Evolutionary conservation across 2,888 invertebrate genomes (phyloP).

Genomic region (Drosophila prolongata): DNA sequence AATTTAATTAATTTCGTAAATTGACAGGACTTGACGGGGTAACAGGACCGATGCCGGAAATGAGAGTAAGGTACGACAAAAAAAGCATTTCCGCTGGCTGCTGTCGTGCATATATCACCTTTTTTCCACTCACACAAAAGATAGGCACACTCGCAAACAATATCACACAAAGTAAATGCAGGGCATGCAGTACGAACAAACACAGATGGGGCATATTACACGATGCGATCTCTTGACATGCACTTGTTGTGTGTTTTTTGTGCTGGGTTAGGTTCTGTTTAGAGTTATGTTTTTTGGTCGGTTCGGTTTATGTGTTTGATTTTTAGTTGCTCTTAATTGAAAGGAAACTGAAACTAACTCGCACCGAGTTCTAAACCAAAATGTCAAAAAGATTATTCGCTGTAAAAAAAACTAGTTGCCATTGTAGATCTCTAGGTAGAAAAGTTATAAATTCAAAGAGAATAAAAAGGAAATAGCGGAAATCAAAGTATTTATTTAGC

Average conservation of each 20-base stretch:
- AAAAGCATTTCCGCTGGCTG: constrained; percentile 40
- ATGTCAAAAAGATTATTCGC: constrained; percentile 25
- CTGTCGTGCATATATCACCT: constrained; percentile 18
- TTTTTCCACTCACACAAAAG: constrained; percentile 2
- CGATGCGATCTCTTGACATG: constrained; percentile 39
- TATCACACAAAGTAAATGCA: background rate
- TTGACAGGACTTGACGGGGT: constrained; percentile 60
- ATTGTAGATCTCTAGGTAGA: constrained; percentile 33
- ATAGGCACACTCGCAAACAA: constrained; percentile 12
- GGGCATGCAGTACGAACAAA: constrained; percentile 37
- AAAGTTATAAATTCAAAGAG: constrained; percentile 39
- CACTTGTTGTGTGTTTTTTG: constrained; percentile 27
- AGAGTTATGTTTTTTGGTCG: constrained; percentile 45
- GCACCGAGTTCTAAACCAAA: constrained; percentile 43
- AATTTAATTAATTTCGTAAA: constrained; percentile 73
- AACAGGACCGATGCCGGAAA: constrained; percentile 38
- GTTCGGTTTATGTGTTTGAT: constrained; percentile 66
- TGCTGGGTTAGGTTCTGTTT: constrained; percentile 37
- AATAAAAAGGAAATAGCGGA: constrained; percentile 44
- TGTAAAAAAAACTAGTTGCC: constrained; percentile 29
- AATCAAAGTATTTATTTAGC: constrained; percentile 44
- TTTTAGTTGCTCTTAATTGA: constrained; percentile 71
- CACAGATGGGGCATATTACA: constrained; percentile 14
- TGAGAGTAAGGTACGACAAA: constrained; percentile 26
- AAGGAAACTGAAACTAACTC: constrained; percentile 49